Base-by-base conservation (phyloP, 2,797 vertebrate genomes). In the Pseudochaenichthys georgianus region DNA sequence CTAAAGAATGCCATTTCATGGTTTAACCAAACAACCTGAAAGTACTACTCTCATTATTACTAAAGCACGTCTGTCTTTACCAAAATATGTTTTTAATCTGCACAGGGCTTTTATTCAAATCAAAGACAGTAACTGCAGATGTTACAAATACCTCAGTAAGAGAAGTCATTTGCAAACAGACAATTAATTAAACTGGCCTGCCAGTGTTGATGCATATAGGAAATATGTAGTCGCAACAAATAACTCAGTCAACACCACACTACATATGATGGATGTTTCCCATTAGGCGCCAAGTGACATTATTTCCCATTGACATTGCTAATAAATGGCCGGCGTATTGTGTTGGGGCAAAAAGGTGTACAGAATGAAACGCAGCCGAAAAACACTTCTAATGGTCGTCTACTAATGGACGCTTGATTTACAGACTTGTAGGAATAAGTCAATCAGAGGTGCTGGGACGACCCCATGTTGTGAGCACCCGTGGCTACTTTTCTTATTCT, bases 381-480 rank as follows among this genome's bases (percentile, higher is more conserved):
- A 81, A 90, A 78, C 70, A 87, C 70, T 34, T 81, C 62, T 81
- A 88, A 89, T 78, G 79, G 77, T 19, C 58, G 80, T 81, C 47
- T 19, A 9, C 68, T 86, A 85, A 87, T 64, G 61, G 65, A 60
- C 69, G 74, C 57, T 59, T 80, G 88, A 92, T 92, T 91, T 87
- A 90, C 82, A 87, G 89, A 90, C 84, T 88, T 60, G 78, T 48
- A 50, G 61, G 45, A 80, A 78, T 71, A 89, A 92, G 46, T 91
- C 81, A 87, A 90, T 93, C 90, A 92, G 75, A 81, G 82, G 73
- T 64, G 57, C 62, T 9, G 71, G 70, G 73, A 69, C 80, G 13
- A 64, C 85, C 75, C 73, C 84, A 77, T 73, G 81, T 81, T 79
- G 66, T 45, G 73, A 75, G 45, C 47, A 53, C 77, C 73, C 84